These are phyloP conservation scores for Drosophila limbata DNA, from an alignment of 2,888 invertebrate species.

Conservation along the genomic window DNA sequence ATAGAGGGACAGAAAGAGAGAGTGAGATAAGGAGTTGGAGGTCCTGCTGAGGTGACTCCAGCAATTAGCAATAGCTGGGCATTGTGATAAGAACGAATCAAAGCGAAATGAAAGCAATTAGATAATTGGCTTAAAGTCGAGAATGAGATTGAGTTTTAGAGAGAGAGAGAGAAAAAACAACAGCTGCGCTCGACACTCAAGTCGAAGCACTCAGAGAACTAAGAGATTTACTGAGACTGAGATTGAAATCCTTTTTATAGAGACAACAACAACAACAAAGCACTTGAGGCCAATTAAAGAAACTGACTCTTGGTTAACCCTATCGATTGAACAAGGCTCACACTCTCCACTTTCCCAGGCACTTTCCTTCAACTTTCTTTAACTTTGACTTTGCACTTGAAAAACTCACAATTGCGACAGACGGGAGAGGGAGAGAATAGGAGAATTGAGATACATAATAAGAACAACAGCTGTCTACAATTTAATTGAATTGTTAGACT, in stretches of 20 bases:
- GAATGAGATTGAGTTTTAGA: constrained; percentile 6
- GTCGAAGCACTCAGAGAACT: constrained; percentile 29
- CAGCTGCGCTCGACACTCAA: constrained; percentile 23
- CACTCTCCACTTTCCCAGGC: constrained; percentile 23
- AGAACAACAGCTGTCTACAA: constrained; percentile 62
- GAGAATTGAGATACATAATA: not conserved
- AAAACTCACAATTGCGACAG: constrained; percentile 52
- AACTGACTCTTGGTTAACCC: constrained; percentile 22
- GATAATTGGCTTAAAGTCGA: constrained; percentile 78
- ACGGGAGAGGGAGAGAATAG: not conserved
- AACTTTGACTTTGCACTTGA: constrained; percentile 54
- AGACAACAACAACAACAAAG: constrained; percentile 8
- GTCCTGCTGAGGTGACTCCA: constrained; percentile 29
- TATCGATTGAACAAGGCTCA: constrained; percentile 28
- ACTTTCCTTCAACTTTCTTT: constrained; percentile 43
- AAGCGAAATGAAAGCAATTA: constrained; percentile 79
- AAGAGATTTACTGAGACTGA: not conserved
- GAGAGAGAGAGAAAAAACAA: constrained; percentile 1
- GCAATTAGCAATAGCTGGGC: constrained; percentile 29
- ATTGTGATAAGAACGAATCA: constrained; percentile 68
- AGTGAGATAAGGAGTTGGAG: not conserved
- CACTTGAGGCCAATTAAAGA: constrained; percentile 44
- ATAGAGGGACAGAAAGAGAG: constrained; percentile 45
- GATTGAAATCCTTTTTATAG: constrained; percentile 13
- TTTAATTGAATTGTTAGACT: constrained; percentile 76